Conservation (phyloP, 1,140 invertebrate species). For the Neodiprion fabricii region DNA sequence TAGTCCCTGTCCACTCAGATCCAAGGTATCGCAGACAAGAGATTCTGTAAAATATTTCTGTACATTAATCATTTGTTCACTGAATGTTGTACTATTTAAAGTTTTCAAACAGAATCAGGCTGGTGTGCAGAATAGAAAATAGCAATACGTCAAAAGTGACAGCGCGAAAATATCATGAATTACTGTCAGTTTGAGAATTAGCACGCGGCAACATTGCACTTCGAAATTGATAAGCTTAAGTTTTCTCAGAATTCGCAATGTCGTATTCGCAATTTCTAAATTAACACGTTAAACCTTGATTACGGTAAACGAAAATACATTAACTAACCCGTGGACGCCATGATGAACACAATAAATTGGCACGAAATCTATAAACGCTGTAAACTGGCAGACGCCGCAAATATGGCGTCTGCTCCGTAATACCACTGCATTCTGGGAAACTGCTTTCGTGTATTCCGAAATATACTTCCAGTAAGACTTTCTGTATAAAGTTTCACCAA, state of each 20-base stretch:
- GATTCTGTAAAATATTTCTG: conserved; percentile 37
- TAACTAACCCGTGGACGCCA: conserved; percentile 54
- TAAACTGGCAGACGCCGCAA: conserved; percentile 33
- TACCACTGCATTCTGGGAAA: neutral
- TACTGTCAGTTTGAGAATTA: neutral
- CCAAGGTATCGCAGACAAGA: conserved; percentile 56
- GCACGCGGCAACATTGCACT: too few relatives aligned
- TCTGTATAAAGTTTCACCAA: too few relatives aligned
- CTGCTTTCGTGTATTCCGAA: too few relatives aligned
- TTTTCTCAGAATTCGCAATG: too few relatives aligned
- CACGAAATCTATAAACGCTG: too few relatives aligned
- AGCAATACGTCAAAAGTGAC: conserved; percentile 12
- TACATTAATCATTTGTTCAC: conserved; percentile 19
- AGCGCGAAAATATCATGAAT: conserved; percentile 10
- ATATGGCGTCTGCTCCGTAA: conserved; percentile 31
- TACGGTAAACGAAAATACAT: conserved; percentile 22
- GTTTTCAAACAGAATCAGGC: neutral
- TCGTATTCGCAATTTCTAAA: too few relatives aligned
- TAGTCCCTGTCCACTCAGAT: conserved; percentile 73
- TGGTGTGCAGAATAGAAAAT: neutral
- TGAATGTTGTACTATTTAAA: neutral
- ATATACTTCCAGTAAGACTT: too few relatives aligned
- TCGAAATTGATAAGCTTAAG: too few relatives aligned
- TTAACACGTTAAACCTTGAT: too few relatives aligned
- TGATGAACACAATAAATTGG: conserved; percentile 47